Percentiles rank a stretch among this genome's conserved stretches.
phyloP scores from a whole-genome alignment of 2,888 invertebrate genomes.

The Lypha dubia region DNA sequence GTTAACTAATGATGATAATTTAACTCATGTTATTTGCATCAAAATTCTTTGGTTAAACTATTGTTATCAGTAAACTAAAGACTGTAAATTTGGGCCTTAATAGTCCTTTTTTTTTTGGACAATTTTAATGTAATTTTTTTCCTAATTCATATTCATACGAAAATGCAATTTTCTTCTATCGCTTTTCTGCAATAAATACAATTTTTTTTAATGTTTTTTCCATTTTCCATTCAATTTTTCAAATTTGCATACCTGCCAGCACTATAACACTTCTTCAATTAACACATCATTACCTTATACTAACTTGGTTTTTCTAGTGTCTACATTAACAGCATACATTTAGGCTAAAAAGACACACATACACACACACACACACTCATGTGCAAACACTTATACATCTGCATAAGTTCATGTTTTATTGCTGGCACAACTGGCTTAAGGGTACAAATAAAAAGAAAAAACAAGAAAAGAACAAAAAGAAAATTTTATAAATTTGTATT shows the following conservation, averaged over 20 bases:
- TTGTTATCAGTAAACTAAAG: too few species aligned
- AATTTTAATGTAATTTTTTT: too few species aligned
- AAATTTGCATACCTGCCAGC: slow-evolving; percentile 16
- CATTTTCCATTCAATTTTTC: background rate
- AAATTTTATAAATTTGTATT: slow-evolving; percentile 25
- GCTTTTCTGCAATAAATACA: background rate
- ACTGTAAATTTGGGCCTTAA: too few species aligned
- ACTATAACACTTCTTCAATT: slow-evolving; percentile 27
- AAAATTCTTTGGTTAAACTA: too few species aligned
- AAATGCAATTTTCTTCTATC: background rate
- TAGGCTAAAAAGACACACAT: slow-evolving; percentile 8
- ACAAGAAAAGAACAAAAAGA: background rate
- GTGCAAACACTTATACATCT: background rate
- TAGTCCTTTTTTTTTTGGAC: background rate
- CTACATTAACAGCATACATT: slow-evolving; percentile 25
- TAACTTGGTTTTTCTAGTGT: slow-evolving; percentile 41
- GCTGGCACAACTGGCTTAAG: slow-evolving; percentile 33
- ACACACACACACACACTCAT: slow-evolving; percentile 26
- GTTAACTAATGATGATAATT: too few species aligned
- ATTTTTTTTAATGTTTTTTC: background rate
- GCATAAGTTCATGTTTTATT: slow-evolving; percentile 13
- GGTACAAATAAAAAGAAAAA: background rate
- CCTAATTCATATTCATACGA: too few species aligned
- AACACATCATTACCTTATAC: slow-evolving; percentile 20
- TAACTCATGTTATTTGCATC: too few species aligned